Percentiles rank a stretch among this genome's conserved stretches.
Conservation (phyloP, 2,797 vertebrate species). For the Lithobates pipiens region DNA sequence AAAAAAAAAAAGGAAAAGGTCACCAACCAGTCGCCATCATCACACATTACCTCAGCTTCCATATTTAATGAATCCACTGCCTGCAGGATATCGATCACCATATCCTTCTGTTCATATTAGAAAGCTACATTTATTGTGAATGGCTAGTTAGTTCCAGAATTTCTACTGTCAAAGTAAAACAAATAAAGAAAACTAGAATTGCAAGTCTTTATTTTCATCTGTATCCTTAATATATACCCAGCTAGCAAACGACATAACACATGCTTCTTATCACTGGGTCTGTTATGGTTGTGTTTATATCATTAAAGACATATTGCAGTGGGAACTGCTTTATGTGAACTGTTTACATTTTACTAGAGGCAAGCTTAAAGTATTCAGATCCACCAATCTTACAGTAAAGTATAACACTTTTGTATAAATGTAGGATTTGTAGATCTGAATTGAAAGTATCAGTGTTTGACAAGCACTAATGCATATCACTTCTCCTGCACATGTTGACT, state of each 20-base stretch:
- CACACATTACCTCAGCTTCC: no score
- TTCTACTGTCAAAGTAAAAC: neutral
- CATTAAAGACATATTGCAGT: slow-evolving; percentile 40
- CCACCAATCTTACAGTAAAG: neutral
- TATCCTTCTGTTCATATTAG: neutral
- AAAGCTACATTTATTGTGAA: neutral
- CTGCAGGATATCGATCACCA: neutral
- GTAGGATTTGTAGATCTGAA: slow-evolving; percentile 20
- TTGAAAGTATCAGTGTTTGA: slow-evolving; percentile 39
- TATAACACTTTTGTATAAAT: slow-evolving; percentile 37
- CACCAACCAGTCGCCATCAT: no score
- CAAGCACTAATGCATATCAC: slow-evolving; percentile 24
- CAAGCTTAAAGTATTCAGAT: slow-evolving; percentile 31
- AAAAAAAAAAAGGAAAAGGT: no score
- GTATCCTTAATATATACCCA: neutral
- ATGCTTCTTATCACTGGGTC: neutral
- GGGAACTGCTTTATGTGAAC: neutral
- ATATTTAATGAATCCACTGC: no score
- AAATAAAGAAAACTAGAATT: neutral
- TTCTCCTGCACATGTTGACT: slow-evolving; percentile 56
- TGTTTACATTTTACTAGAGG: slow-evolving; percentile 43
- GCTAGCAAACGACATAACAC: neutral
- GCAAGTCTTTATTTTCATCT: neutral
- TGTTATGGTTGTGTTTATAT: slow-evolving; percentile 47
- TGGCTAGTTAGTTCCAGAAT: neutral